These are phyloP conservation scores for Cephus cinctus DNA, from an alignment of 1,140 invertebrate genomes.

Conservation along the genomic window DNA sequence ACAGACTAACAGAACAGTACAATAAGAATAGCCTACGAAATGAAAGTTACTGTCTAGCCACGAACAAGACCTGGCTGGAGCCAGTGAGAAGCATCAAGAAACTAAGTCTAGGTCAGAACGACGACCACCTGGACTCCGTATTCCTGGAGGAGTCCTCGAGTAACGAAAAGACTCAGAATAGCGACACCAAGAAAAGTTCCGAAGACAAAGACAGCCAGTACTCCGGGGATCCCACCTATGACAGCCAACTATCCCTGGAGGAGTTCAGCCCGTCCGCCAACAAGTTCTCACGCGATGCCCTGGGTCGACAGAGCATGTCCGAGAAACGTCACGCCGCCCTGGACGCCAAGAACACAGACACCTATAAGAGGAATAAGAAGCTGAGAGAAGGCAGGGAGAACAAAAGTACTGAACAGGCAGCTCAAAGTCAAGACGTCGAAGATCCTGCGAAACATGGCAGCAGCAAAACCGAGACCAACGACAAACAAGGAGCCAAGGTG, in stretches of 20 bases:
- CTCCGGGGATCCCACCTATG: constrained; percentile 69
- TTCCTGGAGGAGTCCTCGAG: constrained; percentile 38
- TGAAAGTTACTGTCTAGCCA: constrained; percentile 85
- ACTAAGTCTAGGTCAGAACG: constrained; percentile 29
- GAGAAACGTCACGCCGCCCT: constrained; percentile 93
- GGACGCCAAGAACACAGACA: constrained; percentile 92
- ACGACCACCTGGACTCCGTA: constrained; percentile 34
- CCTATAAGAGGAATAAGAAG: constrained; percentile 92
- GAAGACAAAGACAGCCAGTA: constrained; percentile 51
- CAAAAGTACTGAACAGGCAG: constrained; percentile 25
- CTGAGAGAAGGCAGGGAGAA: constrained; percentile 65
- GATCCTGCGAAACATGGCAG: constrained; percentile 23
- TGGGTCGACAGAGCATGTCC: constrained; percentile 95
- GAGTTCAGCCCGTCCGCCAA: constrained; percentile 63
- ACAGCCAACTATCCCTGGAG: constrained; percentile 75
- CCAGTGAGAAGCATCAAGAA: constrained; percentile 36
- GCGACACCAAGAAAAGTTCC: constrained; percentile 30
- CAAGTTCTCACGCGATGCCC: constrained; percentile 83
- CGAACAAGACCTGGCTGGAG: constrained; percentile 53
- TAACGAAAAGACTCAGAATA: constrained; percentile 31
- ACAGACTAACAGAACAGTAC: constrained; percentile 74
- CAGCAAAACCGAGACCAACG: constrained; percentile 18
- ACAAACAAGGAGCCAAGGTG: constrained; percentile 27
- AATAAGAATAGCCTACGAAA: constrained; percentile 64
- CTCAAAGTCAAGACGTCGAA: constrained; percentile 3